phyloP scores from a whole-genome alignment of 2,113 vertebrate genomes.

The Nibea albiflora region DNA sequence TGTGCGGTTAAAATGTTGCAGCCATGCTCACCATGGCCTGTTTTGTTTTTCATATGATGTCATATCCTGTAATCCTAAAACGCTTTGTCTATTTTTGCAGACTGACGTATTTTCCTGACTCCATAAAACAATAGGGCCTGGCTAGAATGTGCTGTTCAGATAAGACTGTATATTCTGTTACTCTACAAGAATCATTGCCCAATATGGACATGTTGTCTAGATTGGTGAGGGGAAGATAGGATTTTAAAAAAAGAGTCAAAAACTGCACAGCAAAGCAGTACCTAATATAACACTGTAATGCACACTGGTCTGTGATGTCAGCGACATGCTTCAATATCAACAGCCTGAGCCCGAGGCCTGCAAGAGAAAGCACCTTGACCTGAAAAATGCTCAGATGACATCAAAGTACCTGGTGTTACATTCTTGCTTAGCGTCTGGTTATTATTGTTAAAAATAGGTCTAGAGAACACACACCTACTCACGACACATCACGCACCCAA shows the following conservation, averaged over 20 bases:
- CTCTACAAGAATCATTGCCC: conserved; percentile 33
- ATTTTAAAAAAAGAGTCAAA: background rate
- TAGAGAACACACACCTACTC: background rate
- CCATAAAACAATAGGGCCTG: conserved; percentile 66
- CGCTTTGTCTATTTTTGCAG: conserved; percentile 69
- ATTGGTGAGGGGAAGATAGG: background rate
- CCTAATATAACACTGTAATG: conserved; percentile 8
- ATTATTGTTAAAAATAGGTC: background rate
- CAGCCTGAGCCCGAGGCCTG: conserved; percentile 13
- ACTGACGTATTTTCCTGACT: conserved; percentile 65
- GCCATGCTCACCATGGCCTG: background rate
- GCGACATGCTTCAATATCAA: conserved; percentile 2
- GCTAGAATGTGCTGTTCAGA: conserved; percentile 57
- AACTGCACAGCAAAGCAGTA: background rate
- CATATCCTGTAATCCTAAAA: conserved; percentile 71
- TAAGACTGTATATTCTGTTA: conserved; percentile 59
- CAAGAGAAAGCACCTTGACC: conserved; percentile 33
- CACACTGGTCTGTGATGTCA: conserved; percentile 6
- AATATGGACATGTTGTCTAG: conserved; percentile 41
- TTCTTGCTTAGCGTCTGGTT: background rate
- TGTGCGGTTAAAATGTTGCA: conserved; percentile 29
- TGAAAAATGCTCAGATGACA: conserved; percentile 37
- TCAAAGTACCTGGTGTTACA: conserved; percentile 13
- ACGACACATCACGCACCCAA: background rate
- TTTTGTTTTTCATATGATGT: conserved; percentile 56